phyloP scores from a whole-genome alignment of 2,797 vertebrate genomes.

The Perodicticus potto region DNA sequence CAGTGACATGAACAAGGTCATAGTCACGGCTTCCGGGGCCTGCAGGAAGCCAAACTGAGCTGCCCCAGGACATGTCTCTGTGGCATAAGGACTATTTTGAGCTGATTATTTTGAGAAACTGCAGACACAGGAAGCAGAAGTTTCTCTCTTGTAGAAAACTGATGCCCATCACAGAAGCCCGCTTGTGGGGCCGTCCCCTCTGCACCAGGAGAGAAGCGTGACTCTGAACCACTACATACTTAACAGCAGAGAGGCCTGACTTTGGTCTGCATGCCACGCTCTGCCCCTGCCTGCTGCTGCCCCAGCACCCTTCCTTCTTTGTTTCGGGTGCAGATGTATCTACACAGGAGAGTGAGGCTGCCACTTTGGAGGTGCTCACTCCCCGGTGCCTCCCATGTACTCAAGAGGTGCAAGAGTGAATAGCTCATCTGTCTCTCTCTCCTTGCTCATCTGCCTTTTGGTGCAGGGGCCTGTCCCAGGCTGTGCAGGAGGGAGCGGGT shows the following conservation, averaged over 20 bases:
- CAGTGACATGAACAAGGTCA: background rate
- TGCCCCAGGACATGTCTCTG: background rate
- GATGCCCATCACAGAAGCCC: background rate
- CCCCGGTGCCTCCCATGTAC: rapidly evolving
- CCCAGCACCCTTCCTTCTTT: background rate
- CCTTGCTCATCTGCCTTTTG: background rate
- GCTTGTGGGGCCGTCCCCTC: background rate
- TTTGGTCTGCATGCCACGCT: background rate
- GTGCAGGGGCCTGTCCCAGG: background rate
- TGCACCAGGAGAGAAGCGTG: background rate
- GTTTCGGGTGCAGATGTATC: background rate
- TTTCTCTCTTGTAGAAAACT: background rate
- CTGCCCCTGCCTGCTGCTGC: background rate
- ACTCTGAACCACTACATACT: background rate
- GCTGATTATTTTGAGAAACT: background rate
- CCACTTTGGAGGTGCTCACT: background rate
- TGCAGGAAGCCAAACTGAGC: background rate
- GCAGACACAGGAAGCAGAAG: background rate
- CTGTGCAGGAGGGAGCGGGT: too few species aligned
- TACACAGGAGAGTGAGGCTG: background rate
- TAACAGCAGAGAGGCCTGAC: background rate
- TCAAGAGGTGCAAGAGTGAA: rapidly evolving
- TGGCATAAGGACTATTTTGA: background rate
- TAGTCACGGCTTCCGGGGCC: too few species aligned
- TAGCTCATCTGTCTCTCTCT: background rate